Percentiles rank a stretch among this genome's conserved stretches.
Evolutionary conservation across 2,113 vertebrate species (phyloP).

Genomic region (Platysteira castanea): DNA sequence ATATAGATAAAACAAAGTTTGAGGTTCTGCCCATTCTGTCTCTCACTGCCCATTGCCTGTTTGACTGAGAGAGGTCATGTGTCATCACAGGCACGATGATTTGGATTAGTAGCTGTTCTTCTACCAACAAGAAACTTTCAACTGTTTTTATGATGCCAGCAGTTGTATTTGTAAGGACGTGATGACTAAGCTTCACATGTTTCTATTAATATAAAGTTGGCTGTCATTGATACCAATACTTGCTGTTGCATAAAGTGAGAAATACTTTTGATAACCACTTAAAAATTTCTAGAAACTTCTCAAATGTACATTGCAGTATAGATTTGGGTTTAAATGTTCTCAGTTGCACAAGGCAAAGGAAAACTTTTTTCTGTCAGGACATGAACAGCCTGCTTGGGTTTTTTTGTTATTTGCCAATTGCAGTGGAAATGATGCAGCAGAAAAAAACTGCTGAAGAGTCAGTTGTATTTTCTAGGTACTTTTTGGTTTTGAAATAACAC

Average conservation of each 20-base stretch:
- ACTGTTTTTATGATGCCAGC: neutral
- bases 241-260: neutral
- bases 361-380: neutral
- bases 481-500: slow-evolving; percentile 9
- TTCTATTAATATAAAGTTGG: slow-evolving; percentile 14
- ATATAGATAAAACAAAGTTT: neutral
- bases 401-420: neutral
- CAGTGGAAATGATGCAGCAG: slow-evolving; percentile 39
- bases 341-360: neutral
- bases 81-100: neutral
- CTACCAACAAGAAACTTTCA: neutral
- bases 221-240: neutral
- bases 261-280: neutral
- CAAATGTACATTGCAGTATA: neutral
- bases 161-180: neutral
- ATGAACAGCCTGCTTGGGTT: neutral
- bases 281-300: neutral
- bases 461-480: slow-evolving; percentile 32
- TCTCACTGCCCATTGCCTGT: neutral
- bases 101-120: neutral
- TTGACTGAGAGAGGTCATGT: neutral
- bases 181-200: slow-evolving; percentile 12
- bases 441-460: slow-evolving; percentile 40
- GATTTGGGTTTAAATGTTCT: neutral
- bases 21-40: neutral